Conservation (phyloP, 2,888 invertebrate species). For the Creontiades dilutus region DNA sequence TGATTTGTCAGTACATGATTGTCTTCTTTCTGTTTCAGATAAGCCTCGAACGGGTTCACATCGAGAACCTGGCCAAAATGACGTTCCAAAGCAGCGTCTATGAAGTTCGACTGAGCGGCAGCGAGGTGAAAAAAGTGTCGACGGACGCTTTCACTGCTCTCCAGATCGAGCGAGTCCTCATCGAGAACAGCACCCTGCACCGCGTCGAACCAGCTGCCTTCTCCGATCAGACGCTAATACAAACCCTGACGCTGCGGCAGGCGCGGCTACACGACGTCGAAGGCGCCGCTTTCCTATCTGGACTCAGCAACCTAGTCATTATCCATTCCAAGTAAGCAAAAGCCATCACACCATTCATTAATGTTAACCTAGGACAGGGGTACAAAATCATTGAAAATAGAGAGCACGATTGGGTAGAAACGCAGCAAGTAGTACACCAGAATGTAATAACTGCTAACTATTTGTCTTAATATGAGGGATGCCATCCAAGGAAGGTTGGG, state of each 20-base stretch:
- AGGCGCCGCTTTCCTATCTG: constrained; percentile 83
- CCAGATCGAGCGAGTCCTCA: constrained; percentile 82
- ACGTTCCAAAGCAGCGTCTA: constrained; percentile 85
- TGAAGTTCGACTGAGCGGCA: constrained; percentile 77
- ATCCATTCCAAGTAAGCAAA: constrained; percentile 80
- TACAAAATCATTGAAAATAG: too few species aligned
- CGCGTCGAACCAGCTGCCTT: constrained; percentile 84
- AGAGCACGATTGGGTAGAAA: too few species aligned
- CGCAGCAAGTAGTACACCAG: too few species aligned
- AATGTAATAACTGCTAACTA: too few species aligned
- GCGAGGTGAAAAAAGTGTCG: constrained; percentile 81
- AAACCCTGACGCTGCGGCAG: constrained; percentile 82
- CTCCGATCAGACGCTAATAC: constrained; percentile 82
- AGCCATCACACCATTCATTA: too few species aligned
- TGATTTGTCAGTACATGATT: too few species aligned
- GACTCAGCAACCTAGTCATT: constrained; percentile 83
- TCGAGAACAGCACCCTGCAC: constrained; percentile 83
- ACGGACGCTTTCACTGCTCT: constrained; percentile 85
- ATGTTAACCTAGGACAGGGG: too few species aligned
- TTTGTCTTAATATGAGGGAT: too few species aligned
- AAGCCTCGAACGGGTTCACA: constrained; percentile 82
- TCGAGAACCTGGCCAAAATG: constrained; percentile 82
- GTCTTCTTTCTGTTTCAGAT: constrained; percentile 80
- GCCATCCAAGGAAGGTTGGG: too few species aligned
- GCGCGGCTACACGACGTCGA: constrained; percentile 82